phyloP scores from a whole-genome alignment of 1,140 invertebrate species.

The Leptoteleia sp. region DNA sequence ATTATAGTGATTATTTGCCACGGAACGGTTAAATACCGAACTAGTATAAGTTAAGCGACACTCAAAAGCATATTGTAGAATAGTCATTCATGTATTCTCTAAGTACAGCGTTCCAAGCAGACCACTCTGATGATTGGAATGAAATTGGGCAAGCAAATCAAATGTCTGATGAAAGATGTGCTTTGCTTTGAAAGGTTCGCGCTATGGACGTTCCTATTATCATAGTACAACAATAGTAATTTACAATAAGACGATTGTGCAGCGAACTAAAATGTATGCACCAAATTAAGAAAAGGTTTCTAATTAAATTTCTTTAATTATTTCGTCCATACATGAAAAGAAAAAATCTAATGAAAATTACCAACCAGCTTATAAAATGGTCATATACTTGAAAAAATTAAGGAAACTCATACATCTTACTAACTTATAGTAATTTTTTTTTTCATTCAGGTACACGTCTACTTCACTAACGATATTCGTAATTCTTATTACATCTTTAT shows the following conservation, averaged over 20 bases:
- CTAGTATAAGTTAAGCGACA: constrained; percentile 15
- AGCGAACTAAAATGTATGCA: constrained; percentile 10
- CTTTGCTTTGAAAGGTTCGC: constrained; percentile 43
- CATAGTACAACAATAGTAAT: constrained; percentile 24
- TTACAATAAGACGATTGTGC: constrained; percentile 27
- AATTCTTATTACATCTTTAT: no score
- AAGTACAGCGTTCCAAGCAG: constrained; percentile 23
- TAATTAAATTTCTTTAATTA: no score
- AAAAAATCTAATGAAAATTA: no score
- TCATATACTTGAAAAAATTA: no score
- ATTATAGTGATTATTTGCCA: no score
- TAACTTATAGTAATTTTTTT: no score
- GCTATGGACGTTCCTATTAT: constrained; percentile 30
- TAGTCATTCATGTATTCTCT: constrained; percentile 16
- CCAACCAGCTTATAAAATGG: no score
- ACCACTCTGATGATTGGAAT: constrained; percentile 57
- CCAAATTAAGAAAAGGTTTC: not conserved
- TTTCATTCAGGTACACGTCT: no score
- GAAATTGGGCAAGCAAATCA: constrained; percentile 57
- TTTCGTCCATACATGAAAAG: no score
- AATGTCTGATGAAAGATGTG: constrained; percentile 58
- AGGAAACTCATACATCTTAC: no score
- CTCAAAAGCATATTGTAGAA: constrained; percentile 37
- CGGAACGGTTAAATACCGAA: constrained; percentile 4
- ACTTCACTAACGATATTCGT: no score